Evolutionary conservation across 1,140 invertebrate genomes (phyloP).

Genomic region (Hesperophylax magnus): DNA sequence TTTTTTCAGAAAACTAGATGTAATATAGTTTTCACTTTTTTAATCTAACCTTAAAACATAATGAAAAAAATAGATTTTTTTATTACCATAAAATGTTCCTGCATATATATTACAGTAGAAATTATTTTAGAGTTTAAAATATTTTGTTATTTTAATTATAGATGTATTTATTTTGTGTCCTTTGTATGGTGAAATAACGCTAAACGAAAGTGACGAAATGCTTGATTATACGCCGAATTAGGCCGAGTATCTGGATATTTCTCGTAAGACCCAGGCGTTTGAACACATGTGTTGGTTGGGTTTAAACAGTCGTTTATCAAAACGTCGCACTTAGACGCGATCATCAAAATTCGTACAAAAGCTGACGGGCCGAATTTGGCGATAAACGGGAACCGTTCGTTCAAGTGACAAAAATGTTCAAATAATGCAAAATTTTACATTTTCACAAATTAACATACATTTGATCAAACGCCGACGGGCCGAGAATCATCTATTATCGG

Average conservation of each 20-base stretch:
- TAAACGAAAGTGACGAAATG: neutral
- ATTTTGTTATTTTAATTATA: slow-evolving; percentile 15
- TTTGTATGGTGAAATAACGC: neutral
- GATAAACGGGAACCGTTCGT: no score
- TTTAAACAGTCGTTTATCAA: neutral
- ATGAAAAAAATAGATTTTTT: neutral
- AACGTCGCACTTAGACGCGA: neutral
- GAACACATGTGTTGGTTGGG: no score
- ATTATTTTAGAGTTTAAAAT: neutral
- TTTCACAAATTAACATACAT: no score
- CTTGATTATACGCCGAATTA: neutral
- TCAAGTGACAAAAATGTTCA: no score
- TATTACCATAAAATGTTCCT: neutral
- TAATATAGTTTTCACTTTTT: no score
- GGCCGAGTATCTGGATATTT: neutral
- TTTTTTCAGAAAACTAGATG: no score
- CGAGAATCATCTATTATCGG: no score
- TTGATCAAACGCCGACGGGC: no score
- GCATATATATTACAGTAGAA: neutral
- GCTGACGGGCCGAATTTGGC: neutral
- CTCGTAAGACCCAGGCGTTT: neutral
- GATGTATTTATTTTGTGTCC: neutral
- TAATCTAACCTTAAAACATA: neutral
- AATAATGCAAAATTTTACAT: no score
- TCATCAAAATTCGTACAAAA: neutral